These are phyloP conservation scores for Danio aesculapii DNA, from an alignment of 2,797 vertebrate species.

Conservation along the genomic window DNA sequence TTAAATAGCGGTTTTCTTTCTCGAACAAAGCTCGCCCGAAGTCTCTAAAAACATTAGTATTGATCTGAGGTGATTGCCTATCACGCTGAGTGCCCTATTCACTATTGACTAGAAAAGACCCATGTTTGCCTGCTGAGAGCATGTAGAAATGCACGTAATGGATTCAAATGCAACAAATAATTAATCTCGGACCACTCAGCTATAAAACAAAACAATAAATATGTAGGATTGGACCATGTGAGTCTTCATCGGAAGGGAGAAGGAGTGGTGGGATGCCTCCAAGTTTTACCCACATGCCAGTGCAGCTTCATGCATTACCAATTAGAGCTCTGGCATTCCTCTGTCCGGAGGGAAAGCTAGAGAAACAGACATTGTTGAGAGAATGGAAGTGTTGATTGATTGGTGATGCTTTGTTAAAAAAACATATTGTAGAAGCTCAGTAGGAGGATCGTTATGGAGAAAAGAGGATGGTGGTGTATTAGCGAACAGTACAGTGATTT, in stretches of 20 bases:
- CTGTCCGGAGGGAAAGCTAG: constrained; percentile 30
- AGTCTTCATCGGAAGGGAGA: neutral
- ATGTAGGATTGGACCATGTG: neutral
- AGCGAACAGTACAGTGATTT: neutral
- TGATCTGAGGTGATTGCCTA: constrained; percentile 84
- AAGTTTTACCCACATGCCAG: constrained; percentile 75
- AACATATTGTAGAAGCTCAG: neutral
- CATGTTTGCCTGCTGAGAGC: constrained; percentile 66
- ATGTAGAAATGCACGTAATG: constrained; percentile 43
- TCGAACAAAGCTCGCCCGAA: constrained; percentile 58
- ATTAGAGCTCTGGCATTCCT: constrained; percentile 54
- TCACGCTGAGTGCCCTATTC: constrained; percentile 84
- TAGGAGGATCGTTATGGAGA: neutral
- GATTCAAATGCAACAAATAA: constrained; percentile 46
- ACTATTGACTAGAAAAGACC: constrained; percentile 76
- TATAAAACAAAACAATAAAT: constrained; percentile 45
- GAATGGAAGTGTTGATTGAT: neutral
- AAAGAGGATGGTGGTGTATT: neutral
- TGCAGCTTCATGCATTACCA: constrained; percentile 72
- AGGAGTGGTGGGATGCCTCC: constrained; percentile 66
- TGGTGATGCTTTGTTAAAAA: neutral
- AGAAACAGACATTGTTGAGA: neutral
- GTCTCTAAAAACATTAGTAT: constrained; percentile 81
- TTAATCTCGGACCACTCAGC: constrained; percentile 42
- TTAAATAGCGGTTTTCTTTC: constrained; percentile 66